Conservation (phyloP, 1,140 invertebrate genomes). For the Procambarus clarkii region DNA sequence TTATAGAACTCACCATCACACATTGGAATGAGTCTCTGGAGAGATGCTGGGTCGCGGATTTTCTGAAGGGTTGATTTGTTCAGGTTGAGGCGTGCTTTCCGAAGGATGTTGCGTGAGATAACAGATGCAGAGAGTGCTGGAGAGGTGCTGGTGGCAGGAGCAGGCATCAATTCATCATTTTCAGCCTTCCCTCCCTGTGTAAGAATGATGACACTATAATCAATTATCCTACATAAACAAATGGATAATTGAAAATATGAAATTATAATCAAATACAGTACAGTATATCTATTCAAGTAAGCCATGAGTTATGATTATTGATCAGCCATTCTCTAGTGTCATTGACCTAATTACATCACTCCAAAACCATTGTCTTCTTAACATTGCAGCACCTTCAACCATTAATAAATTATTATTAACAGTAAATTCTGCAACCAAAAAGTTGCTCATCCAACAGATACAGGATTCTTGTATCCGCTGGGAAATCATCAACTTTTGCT, state of each 20-base stretch:
- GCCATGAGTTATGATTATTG: too few relatives aligned
- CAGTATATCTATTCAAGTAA: background rate
- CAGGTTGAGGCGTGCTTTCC: slow-evolving; percentile 74
- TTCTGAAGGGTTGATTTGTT: slow-evolving; percentile 74
- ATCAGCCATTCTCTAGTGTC: too few relatives aligned
- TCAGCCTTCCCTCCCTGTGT: slow-evolving; percentile 47
- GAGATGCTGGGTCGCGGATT: slow-evolving; percentile 71
- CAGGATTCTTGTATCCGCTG: too few relatives aligned
- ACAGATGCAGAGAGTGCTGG: slow-evolving; percentile 24
- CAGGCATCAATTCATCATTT: slow-evolving; percentile 41
- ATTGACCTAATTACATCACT: too few relatives aligned
- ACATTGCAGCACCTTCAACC: too few relatives aligned
- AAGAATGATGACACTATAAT: background rate
- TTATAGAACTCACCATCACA: slow-evolving; percentile 44
- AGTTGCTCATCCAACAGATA: too few relatives aligned
- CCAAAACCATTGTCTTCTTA: too few relatives aligned
- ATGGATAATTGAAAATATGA: background rate
- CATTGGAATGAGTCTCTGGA: slow-evolving; percentile 64
- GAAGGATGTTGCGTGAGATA: slow-evolving; percentile 73
- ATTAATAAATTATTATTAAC: too few relatives aligned
- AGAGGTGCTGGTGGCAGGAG: slow-evolving; percentile 36
- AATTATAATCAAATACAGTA: background rate
- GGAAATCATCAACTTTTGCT: too few relatives aligned
- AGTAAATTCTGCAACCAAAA: too few relatives aligned
- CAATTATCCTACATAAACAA: background rate